Conservation (phyloP, 1,140 invertebrate genomes). For the Proctacanthus coquilletti region DNA sequence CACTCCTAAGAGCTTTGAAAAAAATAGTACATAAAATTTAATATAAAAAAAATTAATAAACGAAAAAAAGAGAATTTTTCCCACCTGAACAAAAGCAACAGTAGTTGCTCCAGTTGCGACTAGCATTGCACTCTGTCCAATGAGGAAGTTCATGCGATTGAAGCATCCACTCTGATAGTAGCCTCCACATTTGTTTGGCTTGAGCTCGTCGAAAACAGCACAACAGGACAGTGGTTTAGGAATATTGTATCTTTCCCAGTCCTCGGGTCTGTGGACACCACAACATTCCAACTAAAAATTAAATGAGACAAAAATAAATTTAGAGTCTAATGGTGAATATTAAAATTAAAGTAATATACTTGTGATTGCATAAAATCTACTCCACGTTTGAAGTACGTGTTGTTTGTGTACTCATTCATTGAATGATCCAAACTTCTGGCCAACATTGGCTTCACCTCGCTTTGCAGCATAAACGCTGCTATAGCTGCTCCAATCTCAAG, state of each 20-base stretch:
- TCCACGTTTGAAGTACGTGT: constrained; percentile 32
- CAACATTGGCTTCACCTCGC: constrained; percentile 40
- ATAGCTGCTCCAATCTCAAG: constrained; percentile 69
- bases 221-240: constrained; percentile 42
- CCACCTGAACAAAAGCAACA: constrained; percentile 62
- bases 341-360: background rate
- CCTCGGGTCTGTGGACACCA: constrained; percentile 41
- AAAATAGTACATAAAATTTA: constrained; percentile 7
- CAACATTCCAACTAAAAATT: constrained; percentile 54
- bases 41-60: no score
- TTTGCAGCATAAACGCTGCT: constrained; percentile 54
- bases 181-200: constrained; percentile 15
- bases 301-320: background rate
- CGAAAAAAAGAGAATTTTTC: background rate
- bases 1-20: constrained; percentile 63
- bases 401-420: constrained; percentile 37
- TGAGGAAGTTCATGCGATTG: constrained; percentile 41
- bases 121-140: constrained; percentile 56
- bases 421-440: constrained; percentile 38
- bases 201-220: constrained; percentile 16
- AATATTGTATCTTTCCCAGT: constrained; percentile 42
- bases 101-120: constrained; percentile 65
- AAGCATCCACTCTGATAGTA: constrained; percentile 48
- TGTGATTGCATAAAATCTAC: constrained; percentile 55
- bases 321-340: background rate